A percentile compares a stretch with the other conserved stretches of the same genome.
phyloP scores from a whole-genome alignment of 1,140 invertebrate genomes.

The Panulirus ornatus region DNA sequence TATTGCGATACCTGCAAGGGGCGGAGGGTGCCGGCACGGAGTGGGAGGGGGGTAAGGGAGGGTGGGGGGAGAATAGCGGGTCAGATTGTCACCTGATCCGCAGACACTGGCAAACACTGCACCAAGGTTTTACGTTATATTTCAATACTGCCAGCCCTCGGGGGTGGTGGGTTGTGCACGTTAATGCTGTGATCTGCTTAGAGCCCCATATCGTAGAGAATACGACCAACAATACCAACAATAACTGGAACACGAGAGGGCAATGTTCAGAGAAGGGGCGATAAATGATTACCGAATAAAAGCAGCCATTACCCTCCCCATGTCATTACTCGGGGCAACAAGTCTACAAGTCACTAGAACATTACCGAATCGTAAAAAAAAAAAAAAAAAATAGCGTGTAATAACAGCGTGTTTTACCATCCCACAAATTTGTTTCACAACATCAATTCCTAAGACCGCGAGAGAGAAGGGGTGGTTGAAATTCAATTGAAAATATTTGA shows the following conservation, averaged over 20 bases:
- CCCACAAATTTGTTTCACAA: constrained; percentile 47
- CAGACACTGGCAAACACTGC: constrained; percentile 17
- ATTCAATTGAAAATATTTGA: constrained; percentile 65
- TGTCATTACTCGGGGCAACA: neutral
- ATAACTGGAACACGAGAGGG: neutral
- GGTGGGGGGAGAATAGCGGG: neutral
- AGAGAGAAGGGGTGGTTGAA: constrained; percentile 36
- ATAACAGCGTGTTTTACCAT: neutral
- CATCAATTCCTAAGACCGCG: constrained; percentile 47
- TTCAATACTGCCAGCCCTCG: constrained; percentile 30
- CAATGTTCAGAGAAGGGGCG: neutral
- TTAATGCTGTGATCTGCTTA: constrained; percentile 12
- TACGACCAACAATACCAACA: constrained; percentile 2
- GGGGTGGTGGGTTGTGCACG: constrained; percentile 9
- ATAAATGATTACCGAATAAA: too few relatives aligned
- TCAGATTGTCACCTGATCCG: constrained; percentile 44
- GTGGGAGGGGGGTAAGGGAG: too few relatives aligned
- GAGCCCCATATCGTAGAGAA: neutral
- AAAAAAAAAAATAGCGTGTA: neutral
- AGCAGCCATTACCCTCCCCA: too few relatives aligned
- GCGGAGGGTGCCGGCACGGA: neutral
- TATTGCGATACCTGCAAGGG: constrained; percentile 44
- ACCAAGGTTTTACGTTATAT: constrained; percentile 13
- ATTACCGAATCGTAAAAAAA: neutral
- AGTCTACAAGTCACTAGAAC: neutral